A percentile compares a stretch with the other conserved stretches of the same genome.
Conservation (phyloP, 2,888 invertebrate genomes). For the Drosophila borborema region DNA sequence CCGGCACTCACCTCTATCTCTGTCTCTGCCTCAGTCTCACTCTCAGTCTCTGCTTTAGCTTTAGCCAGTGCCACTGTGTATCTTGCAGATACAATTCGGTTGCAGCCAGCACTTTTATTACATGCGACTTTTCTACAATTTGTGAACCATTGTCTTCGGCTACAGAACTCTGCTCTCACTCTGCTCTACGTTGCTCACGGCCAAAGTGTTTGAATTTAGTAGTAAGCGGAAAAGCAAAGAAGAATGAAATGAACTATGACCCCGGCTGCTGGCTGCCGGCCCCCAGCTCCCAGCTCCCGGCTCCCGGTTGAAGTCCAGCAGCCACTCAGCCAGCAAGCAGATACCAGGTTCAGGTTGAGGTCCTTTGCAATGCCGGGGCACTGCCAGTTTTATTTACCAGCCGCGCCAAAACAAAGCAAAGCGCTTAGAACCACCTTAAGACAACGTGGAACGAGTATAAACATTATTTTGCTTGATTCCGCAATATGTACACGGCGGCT, state of each 20-base stretch:
- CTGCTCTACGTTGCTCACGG: slow-evolving; percentile 52
- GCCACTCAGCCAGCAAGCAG: slow-evolving; percentile 10
- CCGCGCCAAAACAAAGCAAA: slow-evolving; percentile 57
- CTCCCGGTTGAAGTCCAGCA: slow-evolving; percentile 60
- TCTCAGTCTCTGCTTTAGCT: neutral
- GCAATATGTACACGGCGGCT: slow-evolving; percentile 48
- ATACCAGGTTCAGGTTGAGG: slow-evolving; percentile 30
- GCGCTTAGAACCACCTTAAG: slow-evolving; percentile 71
- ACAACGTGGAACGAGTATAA: slow-evolving; percentile 58
- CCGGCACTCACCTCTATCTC: slow-evolving; percentile 16
- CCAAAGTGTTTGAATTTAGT: slow-evolving; percentile 79
- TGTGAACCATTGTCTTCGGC: slow-evolving; percentile 74
- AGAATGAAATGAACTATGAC: slow-evolving; percentile 78
- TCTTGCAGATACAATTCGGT: slow-evolving; percentile 78
- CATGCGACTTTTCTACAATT: slow-evolving; percentile 78
- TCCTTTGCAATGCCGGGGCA: slow-evolving; percentile 24
- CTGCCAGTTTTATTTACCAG: slow-evolving; percentile 70
- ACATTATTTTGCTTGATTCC: slow-evolving; percentile 50
- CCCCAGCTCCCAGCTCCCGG: slow-evolving; percentile 41
- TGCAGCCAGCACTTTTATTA: slow-evolving; percentile 81
- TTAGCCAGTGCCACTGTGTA: slow-evolving; percentile 55
- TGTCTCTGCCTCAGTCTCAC: neutral
- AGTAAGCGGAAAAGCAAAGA: slow-evolving; percentile 80
- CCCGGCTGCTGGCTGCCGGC: slow-evolving; percentile 35
- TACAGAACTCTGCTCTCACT: slow-evolving; percentile 11